Conservation (phyloP, 2,888 invertebrate species). For the Odiellus spinosus region DNA sequence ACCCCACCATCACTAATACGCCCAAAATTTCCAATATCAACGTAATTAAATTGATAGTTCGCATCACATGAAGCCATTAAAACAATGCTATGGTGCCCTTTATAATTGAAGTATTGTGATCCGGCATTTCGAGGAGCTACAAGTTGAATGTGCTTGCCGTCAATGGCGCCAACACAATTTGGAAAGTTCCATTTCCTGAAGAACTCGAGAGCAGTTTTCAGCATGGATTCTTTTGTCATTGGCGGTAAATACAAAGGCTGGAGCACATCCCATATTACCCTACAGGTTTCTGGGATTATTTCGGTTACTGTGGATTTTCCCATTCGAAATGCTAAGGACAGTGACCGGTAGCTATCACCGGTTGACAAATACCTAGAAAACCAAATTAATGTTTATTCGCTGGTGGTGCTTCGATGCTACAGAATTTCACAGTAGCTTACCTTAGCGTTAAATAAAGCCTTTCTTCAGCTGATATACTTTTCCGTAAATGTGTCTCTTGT, state of each 20-base stretch:
- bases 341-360: too few relatives aligned
- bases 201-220: conserved; percentile 7
- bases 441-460: too few relatives aligned
- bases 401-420: too few relatives aligned
- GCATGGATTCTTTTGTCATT: too few relatives aligned
- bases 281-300: background rate
- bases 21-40: background rate
- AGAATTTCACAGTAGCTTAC: too few relatives aligned
- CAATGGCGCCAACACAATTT: conserved; percentile 21
- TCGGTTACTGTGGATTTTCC: too few relatives aligned
- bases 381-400: too few relatives aligned
- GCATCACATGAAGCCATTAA: conserved; percentile 4
- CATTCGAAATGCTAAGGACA: too few relatives aligned
- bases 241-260: too few relatives aligned
- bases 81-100: background rate
- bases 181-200: conserved; percentile 25
- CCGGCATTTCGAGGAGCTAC: conserved; percentile 2
- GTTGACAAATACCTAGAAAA: too few relatives aligned
- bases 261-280: conserved; percentile 20
- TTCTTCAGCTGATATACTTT: too few relatives aligned
- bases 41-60: background rate
- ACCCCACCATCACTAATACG: background rate
- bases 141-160: conserved; percentile 20
- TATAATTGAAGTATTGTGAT: background rate
- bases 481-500: too few relatives aligned